Evolutionary conservation across 2,888 invertebrate genomes (phyloP).

Genomic region (Mimachlamys varia): DNA sequence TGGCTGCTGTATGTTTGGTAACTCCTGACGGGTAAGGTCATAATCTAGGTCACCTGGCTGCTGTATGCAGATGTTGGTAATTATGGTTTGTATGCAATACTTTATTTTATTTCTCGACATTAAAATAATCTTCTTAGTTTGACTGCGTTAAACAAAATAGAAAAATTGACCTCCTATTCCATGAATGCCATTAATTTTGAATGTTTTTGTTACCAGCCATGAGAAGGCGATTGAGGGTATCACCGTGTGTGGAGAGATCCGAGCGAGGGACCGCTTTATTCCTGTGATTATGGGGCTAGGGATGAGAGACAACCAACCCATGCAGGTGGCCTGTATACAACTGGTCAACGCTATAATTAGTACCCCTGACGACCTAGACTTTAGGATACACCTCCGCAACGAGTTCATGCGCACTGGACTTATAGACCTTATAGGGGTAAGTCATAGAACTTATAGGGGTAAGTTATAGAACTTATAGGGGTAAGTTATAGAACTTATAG

Average conservation of each 20-base stretch:
- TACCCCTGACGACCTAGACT: conserved; percentile 95
- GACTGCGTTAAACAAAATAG: neutral
- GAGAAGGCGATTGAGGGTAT: conserved; percentile 95
- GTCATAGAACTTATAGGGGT: conserved; percentile 48
- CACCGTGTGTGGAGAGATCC: conserved; percentile 91
- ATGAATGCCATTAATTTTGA: neutral
- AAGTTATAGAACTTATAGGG: too few relatives aligned
- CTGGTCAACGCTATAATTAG: conserved; percentile 95
- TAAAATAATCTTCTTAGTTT: neutral
- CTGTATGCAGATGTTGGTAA: neutral
- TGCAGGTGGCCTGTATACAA: conserved; percentile 89
- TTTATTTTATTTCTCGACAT: too few relatives aligned
- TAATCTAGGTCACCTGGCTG: neutral
- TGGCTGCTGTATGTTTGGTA: conserved; percentile 94
- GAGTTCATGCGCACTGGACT: conserved; percentile 97
- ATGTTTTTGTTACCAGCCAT: conserved; percentile 82
- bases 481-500: conserved; percentile 92
- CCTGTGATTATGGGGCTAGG: conserved; percentile 94
- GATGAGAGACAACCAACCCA: conserved; percentile 76
- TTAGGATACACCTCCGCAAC: conserved; percentile 95
- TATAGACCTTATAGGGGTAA: conserved; percentile 89
- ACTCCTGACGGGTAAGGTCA: conserved; percentile 88
- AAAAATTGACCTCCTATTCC: too few relatives aligned
- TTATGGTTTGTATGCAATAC: too few relatives aligned
- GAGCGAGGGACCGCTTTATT: conserved; percentile 85